Conservation (phyloP, 2,113 vertebrate species). For the Daphoenositta chrysoptera region DNA sequence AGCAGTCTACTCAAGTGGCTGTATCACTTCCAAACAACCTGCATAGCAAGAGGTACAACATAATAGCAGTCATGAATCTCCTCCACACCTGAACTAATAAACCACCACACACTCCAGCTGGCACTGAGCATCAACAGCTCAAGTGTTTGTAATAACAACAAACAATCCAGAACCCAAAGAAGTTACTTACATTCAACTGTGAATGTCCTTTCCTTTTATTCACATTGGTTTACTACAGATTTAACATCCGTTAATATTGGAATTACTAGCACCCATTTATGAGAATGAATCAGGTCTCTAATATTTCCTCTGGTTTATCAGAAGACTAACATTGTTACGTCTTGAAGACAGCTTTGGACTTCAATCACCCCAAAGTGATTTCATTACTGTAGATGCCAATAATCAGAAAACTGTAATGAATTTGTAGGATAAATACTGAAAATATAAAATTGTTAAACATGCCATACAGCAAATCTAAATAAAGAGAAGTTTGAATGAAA, state of each 20-base stretch:
- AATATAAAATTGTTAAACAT: neutral
- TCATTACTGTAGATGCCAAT: neutral
- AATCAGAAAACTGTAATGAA: neutral
- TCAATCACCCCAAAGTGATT: rapidly evolving
- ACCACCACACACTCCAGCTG: neutral
- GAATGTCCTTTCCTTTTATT: neutral
- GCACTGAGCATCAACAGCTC: neutral
- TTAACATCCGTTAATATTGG: neutral
- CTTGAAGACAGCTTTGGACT: neutral
- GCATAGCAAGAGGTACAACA: neutral
- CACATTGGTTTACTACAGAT: neutral
- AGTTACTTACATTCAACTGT: neutral
- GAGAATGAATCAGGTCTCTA: neutral
- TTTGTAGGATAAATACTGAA: neutral
- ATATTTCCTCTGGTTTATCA: neutral
- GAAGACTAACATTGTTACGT: neutral
- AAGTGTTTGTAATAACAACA: neutral
- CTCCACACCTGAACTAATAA: neutral
- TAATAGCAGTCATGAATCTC: neutral
- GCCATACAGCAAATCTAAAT: neutral
- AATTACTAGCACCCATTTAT: neutral
- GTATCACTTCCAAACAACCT: neutral
- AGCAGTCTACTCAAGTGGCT: neutral
- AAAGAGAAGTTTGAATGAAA: neutral
- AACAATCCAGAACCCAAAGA: neutral